Evolutionary conservation across 2,888 invertebrate species (phyloP), one percentile per base, ranked within the genome.

Genomic region (Campaea margaritaria): DNA sequence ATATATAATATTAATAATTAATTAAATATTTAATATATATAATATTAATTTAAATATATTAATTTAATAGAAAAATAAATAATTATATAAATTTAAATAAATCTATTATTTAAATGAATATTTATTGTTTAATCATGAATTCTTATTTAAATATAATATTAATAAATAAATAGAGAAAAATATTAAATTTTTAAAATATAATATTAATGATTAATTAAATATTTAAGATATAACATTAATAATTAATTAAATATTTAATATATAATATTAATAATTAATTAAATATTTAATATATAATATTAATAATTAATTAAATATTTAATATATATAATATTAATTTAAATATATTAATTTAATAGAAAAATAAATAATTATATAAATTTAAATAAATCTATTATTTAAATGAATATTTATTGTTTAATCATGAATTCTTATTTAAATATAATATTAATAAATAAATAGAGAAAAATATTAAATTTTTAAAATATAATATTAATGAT

Each of bases 391-490:
- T 36, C 75, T 74, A 11, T 70, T 56, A 69, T 66, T 47, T 70
- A 5, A 48, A 59, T 7, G 12, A 69, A 58, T 71, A 67, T 65
- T 46, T 49, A 78, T 77, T 78, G 75, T 67, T 71, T 67, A 60
- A 58, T 71, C 27, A 41, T 0, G 0, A 71, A 46, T 53, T 65
- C 43, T 43, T 53, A 67, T 75, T 78, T 67, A 75, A 62, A 68
- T 66, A 67, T 12, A 72, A 72, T 75, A 73, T 75, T 76, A 77
- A 70, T 45, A 72, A 74, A 68, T 53, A 70, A 69, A 70, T 13
- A 39, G 39, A 67, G 0, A 66, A 21, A 69, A 75, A 70, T 73
- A 72, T 68, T 74, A 66, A 64, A 49, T 58, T 59, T 60, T 69
- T 60, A 63, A 69, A 64, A 64, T 47, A 46, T 58, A 39, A 61